Base-by-base conservation (phyloP, 2,797 vertebrate species). In the Simalia tracyae region DNA sequence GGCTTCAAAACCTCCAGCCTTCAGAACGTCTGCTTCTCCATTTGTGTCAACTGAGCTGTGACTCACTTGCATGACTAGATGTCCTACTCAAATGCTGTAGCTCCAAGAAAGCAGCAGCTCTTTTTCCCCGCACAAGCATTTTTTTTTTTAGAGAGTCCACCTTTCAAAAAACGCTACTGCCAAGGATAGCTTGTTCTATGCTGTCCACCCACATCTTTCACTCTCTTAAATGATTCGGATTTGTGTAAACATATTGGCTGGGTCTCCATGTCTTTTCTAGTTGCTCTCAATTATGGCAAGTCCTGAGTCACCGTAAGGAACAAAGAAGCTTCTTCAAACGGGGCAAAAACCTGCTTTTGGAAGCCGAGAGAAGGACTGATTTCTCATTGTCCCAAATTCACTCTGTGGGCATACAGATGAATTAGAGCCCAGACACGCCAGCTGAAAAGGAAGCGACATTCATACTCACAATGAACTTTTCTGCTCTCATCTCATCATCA, bases 41-140 rank as follows among this genome's bases (percentile, higher is more conserved):
- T 50, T n/a, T 63, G 19, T 54, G 42, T 61, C 72, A 84, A 59
- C 19, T 24, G 12, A 84, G 24, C 4, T 1, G 59, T 84, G 72
- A 76, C 36, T 76, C 72, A 76, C 19, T 46, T 76, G 17, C 42
- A 46, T 76, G 72, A 76, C 72, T 76, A 42, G 36, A 42, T 42
- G 50, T 54, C 36, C 72, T 24, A 36, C 72, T 42, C 72, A 28
- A 50, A 46, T 28, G 61, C 14, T 81, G 88, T 14, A 60, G 54
- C 2, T 14, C 31, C 24, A 60, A 19, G 24, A 2, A 63, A 11
- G 57, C 2, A 12, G 26, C 42, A 42, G 19, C 22, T 31, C 17
- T 8, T 14, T 8, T 6, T 0, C 17, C 8, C 42, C 4, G 24
- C 56, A 9, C 7, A n/a, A 28, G 1, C n/a, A 59, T 5, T 1